These are phyloP conservation scores for Pachypanchax playfairii DNA, from an alignment of 2,113 vertebrate genomes.

Conservation along the genomic window DNA sequence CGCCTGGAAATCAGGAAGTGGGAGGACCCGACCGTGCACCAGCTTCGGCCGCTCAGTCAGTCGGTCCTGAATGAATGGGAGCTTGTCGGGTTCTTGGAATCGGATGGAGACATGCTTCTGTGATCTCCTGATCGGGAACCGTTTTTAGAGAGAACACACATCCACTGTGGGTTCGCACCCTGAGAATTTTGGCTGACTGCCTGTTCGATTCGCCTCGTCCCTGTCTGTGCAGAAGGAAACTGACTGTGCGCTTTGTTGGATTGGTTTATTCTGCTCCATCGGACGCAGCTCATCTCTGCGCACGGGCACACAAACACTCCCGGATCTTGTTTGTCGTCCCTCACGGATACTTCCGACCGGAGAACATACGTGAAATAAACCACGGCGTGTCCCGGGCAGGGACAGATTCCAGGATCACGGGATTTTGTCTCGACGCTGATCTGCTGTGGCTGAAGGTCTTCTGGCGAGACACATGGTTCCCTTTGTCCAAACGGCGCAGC, in stretches of 20 bases:
- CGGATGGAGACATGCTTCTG: constrained; percentile 64
- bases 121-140: constrained; percentile 54
- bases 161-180: constrained; percentile 24
- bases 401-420: constrained; percentile 42
- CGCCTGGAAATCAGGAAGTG: constrained; percentile 79
- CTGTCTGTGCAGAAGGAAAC: constrained; percentile 26
- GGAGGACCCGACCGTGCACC: constrained; percentile 71
- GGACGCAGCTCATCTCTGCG: constrained; percentile 60
- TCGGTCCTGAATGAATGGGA: constrained; percentile 76
- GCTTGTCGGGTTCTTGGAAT: constrained; percentile 71
- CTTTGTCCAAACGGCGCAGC: constrained; percentile 85
- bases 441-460: constrained; percentile 53
- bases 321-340: constrained; percentile 54
- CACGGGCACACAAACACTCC: constrained; percentile 42
- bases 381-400: constrained; percentile 14
- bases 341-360: constrained; percentile 66
- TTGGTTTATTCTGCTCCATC: constrained; percentile 59
- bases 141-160: constrained; percentile 32
- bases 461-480: constrained; percentile 79
- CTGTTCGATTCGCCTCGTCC: constrained; percentile 33
- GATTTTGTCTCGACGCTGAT: constrained; percentile 48
- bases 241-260: constrained; percentile 72
- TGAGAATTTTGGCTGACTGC: too few species aligned
- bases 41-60: constrained; percentile 42
- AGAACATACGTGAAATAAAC: constrained; percentile 42